Evolutionary conservation across 2,888 invertebrate species (phyloP).

Genomic region (Caenorhabditis afra): DNA sequence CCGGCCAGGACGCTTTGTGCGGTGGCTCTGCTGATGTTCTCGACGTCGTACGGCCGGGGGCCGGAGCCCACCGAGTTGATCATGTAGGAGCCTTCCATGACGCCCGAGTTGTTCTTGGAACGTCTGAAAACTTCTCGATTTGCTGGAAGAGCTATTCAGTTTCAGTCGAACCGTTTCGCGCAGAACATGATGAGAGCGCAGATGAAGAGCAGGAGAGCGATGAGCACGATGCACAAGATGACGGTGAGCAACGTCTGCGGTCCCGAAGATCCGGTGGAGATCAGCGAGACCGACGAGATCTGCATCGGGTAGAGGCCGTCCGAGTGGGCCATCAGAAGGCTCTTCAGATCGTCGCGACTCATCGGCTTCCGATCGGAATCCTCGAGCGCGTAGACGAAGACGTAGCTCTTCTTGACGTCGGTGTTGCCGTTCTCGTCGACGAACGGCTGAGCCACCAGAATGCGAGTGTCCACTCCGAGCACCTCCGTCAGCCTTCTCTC

Average conservation of each 20-base stretch:
- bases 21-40: conserved; percentile 72
- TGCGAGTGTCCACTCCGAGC: conserved; percentile 67
- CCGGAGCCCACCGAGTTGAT: conserved; percentile 71
- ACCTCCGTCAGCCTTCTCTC: conserved; percentile 65
- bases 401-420: conserved; percentile 65
- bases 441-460: conserved; percentile 73
- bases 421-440: conserved; percentile 67
- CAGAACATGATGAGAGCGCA: conserved; percentile 48
- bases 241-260: conserved; percentile 28
- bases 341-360: conserved; percentile 57
- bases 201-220: conserved; percentile 54
- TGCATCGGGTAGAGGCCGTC: conserved; percentile 27
- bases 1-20: conserved; percentile 75
- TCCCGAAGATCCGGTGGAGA: conserved; percentile 28
- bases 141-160: not conserved
- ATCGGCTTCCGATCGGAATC: conserved; percentile 66
- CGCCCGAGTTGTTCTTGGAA: conserved; percentile 1
- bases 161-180: conserved; percentile 28
- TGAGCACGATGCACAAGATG: conserved; percentile 26
- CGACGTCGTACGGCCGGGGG: conserved; percentile 79
- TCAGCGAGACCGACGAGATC: conserved; percentile 46
- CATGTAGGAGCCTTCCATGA: conserved; percentile 73
- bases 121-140: conserved; percentile 28
- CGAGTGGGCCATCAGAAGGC: conserved; percentile 26
- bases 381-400: conserved; percentile 75